Base-by-base conservation (phyloP, 2,113 vertebrate genomes). In the Brachyhypopomus gauderio region DNA sequence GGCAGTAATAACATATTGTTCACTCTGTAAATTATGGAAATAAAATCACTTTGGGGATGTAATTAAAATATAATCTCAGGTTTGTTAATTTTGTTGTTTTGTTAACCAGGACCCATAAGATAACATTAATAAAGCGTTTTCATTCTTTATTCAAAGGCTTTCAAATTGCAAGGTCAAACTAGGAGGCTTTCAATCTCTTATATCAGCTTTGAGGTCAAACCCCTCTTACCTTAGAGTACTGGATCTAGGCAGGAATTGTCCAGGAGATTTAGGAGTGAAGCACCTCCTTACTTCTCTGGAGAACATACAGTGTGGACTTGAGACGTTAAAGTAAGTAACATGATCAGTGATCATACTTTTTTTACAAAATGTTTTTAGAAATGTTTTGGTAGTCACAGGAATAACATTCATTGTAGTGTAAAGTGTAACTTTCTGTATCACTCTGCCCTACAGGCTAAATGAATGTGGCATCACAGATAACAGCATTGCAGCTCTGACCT, bases 171-270 rank as follows among this genome's bases (percentile, higher is more conserved):
- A 25, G 0, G 20, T 75, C 36, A 67, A 20, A 27, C 36, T 66
- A 14, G 7, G 74, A 66, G 16, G 45, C 20, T n/a, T 58, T 30
- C 2, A 17, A 0, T 22, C 45, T 12, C 62, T 81, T 19, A 27
- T 45, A 25, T 17, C 16, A 59, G 79, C 52, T 19, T 14, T 81
- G 48, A 75, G 56, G 7, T 75, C 79, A 69, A 59, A 66, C 9
- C 62, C 48, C 3, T 58, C 79, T 30, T 20, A 67, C 22, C 48
- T 75, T 45, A 81, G 16, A 67, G 62, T 67, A 2, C 17, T 81
- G 5, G 16, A 69, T 27, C n/a, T 81, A 1, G 7, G 16, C 38
- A 55, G 27, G 25, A 81, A 81, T 23, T 9, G 23, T 55, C 71
- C 73, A 9, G 17, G 36, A 75, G 60, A 38, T 16, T 56, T 52